Evolutionary conservation across 2,797 vertebrate species (phyloP).

Genomic region (Thamnophis elegans): DNA sequence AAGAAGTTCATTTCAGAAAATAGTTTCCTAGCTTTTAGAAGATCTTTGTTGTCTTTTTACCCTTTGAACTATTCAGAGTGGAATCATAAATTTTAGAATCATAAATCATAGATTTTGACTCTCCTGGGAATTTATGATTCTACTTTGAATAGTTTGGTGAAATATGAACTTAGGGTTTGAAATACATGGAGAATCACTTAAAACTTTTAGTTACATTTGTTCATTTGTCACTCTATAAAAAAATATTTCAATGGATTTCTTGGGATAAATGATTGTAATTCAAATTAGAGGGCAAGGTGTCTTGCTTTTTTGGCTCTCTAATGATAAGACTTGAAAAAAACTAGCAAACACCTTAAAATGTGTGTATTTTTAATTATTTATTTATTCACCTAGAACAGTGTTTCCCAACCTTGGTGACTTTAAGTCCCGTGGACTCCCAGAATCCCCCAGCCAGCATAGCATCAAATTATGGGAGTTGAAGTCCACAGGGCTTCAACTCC

Average conservation of each 20-base stretch:
- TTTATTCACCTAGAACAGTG: neutral
- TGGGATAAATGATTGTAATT: neutral
- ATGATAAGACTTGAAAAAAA: neutral
- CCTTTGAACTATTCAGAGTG: neutral
- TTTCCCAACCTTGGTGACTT: too few relatives aligned
- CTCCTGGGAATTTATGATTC: neutral
- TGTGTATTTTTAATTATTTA: neutral
- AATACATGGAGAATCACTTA: neutral
- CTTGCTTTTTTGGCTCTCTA: neutral
- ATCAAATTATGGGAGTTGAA: too few relatives aligned
- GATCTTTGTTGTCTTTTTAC: neutral
- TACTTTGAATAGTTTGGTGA: neutral
- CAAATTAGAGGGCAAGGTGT: rapidly evolving
- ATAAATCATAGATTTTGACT: neutral
- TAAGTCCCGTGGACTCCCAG: too few relatives aligned
- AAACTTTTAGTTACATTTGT: neutral
- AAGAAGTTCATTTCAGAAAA: neutral
- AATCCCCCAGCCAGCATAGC: too few relatives aligned
- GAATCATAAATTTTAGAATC: neutral
- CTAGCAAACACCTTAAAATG: neutral
- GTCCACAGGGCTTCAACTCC: too few relatives aligned
- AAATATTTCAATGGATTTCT: neutral
- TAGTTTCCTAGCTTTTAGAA: neutral
- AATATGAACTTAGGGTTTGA: neutral
- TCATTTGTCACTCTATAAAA: neutral